Evolutionary conservation across 2,888 invertebrate species (phyloP), one percentile per base, ranked within the genome.

Genomic region (Neoitamus cyanurus): DNA sequence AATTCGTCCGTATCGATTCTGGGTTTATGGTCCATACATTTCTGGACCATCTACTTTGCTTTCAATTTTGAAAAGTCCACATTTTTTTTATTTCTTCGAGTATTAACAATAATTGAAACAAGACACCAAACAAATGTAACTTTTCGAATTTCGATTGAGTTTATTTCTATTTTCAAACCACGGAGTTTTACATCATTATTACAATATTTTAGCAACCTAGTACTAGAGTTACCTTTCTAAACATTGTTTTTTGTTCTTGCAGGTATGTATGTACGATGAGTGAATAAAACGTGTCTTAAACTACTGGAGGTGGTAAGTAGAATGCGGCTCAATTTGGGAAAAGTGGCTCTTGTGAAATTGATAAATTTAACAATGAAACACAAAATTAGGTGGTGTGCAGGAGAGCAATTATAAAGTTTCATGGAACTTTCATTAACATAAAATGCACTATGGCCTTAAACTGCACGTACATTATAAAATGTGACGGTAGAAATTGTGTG

Each of bases 401-500:
- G 13, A 30, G 46, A 46, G n/a, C 77, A 77, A 77, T 77, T 77
- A 77, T n/a, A 46, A 42, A 77, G 77, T 42, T 73, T 46, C 42
- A 77, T 46, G 37, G 37, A 77, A 73, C 20, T 73, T 73, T 73
- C 31, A 77, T 77, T 77, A 28, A 37, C 46, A 46, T 46, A 30
- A 77, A 77, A 46, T 77, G 77, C 42, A 77, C 11, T 46, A 28
- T 46, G 25, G 37, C 28, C 15, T 13, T 37, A 30, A 73, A 36
- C 46, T 42, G 30, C 77, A 77, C 77, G 30, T 42, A 42, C 37
- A 77, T 28, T 46, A 77, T 30, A 42, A 73, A 73, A 34, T 73
- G 13, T 36, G 31, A 73, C 34, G 73, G 36, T 31, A 73, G 31
- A 34, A 73, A 73, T 73, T 11, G 37, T 73, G 73, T 73, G 73